Evolutionary conservation across 2,113 vertebrate genomes (phyloP).

Genomic region (Pyxicephalus adspersus): DNA sequence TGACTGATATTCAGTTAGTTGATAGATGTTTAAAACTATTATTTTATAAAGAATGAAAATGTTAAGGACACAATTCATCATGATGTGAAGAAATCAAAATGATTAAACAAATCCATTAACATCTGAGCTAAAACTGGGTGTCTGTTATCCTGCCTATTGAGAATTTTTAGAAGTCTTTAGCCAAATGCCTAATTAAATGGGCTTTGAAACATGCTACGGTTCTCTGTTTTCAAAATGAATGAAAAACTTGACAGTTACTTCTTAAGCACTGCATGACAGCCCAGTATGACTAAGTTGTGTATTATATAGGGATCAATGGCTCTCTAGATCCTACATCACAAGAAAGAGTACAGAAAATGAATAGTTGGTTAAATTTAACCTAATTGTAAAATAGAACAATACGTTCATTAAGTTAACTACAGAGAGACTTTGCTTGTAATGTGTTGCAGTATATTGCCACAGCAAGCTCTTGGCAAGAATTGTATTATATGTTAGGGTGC

Average conservation of each 20-base stretch:
- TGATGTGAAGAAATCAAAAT: neutral
- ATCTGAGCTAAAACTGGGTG: constrained; percentile 10
- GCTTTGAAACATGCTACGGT: constrained; percentile 9
- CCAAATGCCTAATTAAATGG: constrained; percentile 28
- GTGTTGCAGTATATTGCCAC: neutral
- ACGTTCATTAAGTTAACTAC: neutral
- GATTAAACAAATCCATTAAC: constrained; percentile 40
- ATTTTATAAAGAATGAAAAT: neutral
- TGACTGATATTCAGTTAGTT: neutral
- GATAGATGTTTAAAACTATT: neutral
- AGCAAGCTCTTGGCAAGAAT: too few species aligned
- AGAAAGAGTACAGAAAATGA: neutral
- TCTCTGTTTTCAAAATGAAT: constrained; percentile 15
- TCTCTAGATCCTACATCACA: neutral
- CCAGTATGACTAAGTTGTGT: constrained; percentile 12
- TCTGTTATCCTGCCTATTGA: constrained; percentile 26
- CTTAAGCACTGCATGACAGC: constrained; percentile 12
- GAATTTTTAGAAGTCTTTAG: constrained; percentile 15
- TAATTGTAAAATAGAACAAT: neutral
- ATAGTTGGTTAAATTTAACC: neutral
- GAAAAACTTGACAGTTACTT: constrained; percentile 15
- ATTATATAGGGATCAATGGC: constrained; percentile 2
- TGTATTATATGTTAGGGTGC: too few species aligned
- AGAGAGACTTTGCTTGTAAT: neutral
- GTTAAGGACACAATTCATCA: neutral